Conservation (phyloP, 2,113 vertebrate species). For the Castor canadensis region DNA sequence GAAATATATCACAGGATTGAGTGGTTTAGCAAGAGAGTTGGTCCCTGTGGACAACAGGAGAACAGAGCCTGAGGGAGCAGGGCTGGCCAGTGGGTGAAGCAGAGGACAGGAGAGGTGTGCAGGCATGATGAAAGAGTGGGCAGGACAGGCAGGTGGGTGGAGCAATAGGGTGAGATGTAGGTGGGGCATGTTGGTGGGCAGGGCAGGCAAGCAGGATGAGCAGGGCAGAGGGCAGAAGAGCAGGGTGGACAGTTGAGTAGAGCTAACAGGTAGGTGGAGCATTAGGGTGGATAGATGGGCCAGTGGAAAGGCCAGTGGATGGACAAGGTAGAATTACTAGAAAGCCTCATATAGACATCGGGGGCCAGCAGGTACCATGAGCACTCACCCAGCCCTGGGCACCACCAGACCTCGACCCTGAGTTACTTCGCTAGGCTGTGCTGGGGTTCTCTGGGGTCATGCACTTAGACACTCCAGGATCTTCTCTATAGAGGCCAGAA, state of each 20-base stretch:
- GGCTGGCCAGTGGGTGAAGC: neutral
- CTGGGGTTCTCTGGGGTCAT: neutral
- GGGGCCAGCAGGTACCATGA: neutral
- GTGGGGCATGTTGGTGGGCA: neutral
- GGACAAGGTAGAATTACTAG: neutral
- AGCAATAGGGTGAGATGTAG: neutral
- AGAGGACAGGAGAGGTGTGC: too few species aligned
- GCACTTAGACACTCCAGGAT: accelerated
- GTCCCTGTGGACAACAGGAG: neutral
- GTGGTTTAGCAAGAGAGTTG: conserved; percentile 42
- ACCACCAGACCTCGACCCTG: neutral
- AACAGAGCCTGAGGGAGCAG: neutral
- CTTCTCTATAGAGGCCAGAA: neutral
- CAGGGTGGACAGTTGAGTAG: neutral
- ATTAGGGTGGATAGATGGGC: too few species aligned
- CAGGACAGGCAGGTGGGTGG: too few species aligned
- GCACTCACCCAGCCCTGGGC: neutral
- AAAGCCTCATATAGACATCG: neutral
- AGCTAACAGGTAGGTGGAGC: too few species aligned
- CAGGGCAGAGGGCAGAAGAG: neutral
- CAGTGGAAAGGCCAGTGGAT: neutral
- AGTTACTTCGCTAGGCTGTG: neutral
- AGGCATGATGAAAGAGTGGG: neutral
- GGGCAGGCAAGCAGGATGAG: neutral
- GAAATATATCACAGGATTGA: conserved; percentile 57